Evolutionary conservation across 2,797 vertebrate species (phyloP), one percentile per base, ranked within the genome.

Genomic region (Periparus ater): DNA sequence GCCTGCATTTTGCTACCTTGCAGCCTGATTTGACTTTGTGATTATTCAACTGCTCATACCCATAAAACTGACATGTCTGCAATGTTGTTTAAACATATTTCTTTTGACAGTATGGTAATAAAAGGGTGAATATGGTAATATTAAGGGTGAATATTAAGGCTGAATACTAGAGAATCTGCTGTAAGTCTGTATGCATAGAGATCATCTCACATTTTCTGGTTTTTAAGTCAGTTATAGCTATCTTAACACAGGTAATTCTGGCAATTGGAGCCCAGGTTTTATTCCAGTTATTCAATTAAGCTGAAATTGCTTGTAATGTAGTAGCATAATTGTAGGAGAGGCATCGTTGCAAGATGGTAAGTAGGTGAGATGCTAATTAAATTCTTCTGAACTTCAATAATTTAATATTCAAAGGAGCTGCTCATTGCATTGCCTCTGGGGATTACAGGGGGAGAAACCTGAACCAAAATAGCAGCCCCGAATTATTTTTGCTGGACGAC

Each of bases 291-390:
- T 89, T 85, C 77, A 83, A 92, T 95, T 94, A 96, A 94, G 48
- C 29, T 74, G 72, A 88, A 94, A 91, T 79, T 63, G 55, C 74
- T 73, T 93, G 88, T 82, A 88, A 82, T 82, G 55, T 82, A 74
- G 47, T 70, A 40, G 40, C 77, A 51, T 92, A 91, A 88, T 78
- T 86, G 81, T 80, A 60, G 61, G 80, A 92, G 57, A 81, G 74
- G 50, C 68, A 42, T 81, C 63, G 3, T 4, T 91, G 61, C 42
- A 81, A 89, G 75, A 81, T 67, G 88, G 57, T 63, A 96, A 96
- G 88, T 96, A 91, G 94, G 95, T 96, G 89, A 96, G 74, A 68
- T 96, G 45, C 91, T 95, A 96, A 96, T 95, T 96, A 96, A 94
- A 91, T 93, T 89, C 74, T 76, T 70, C 86, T 91, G 70, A 95